Evolutionary conservation across 2,888 invertebrate genomes (phyloP).

Genomic region (Philaethria dido): DNA sequence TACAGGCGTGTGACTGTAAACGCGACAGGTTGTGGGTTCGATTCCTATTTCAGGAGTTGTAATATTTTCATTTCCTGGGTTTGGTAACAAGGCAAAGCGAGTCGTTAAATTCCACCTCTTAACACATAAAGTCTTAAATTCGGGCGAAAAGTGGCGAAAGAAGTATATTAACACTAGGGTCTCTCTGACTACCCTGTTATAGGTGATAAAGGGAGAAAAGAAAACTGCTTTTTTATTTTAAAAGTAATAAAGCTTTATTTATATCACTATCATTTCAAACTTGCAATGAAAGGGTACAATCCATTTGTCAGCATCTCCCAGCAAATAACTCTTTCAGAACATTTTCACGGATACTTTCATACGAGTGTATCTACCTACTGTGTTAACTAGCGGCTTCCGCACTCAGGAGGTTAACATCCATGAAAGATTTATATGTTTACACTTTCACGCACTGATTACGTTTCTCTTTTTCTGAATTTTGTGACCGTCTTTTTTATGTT

Average conservation of each 20-base stretch:
- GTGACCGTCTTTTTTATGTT: neutral
- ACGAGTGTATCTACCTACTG: conserved; percentile 25
- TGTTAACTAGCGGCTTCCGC: conserved; percentile 38
- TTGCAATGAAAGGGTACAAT: neutral
- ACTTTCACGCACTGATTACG: conserved; percentile 34
- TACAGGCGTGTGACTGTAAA: too few species aligned
- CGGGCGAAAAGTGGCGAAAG: too few species aligned
- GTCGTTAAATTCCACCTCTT: too few species aligned
- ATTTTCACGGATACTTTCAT: conserved; percentile 27
- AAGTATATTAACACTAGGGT: too few species aligned
- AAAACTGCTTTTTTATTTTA: too few species aligned
- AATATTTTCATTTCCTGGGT: too few species aligned
- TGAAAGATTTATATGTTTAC: conserved; percentile 43
- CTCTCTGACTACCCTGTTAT: too few species aligned
- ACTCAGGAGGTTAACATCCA: conserved; percentile 34
- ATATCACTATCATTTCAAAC: neutral
- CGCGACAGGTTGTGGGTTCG: too few species aligned
- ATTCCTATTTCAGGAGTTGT: too few species aligned
- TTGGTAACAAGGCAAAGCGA: too few species aligned
- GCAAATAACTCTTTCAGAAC: conserved; percentile 7
- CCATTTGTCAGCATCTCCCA: conserved; percentile 4
- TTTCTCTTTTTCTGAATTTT: neutral
- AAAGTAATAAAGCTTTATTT: neutral
- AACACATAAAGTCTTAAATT: too few species aligned
- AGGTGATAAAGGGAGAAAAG: too few species aligned